These are phyloP conservation scores for Ypsolopha scabrella DNA, from an alignment of 2,888 invertebrate genomes.

Conservation along the genomic window DNA sequence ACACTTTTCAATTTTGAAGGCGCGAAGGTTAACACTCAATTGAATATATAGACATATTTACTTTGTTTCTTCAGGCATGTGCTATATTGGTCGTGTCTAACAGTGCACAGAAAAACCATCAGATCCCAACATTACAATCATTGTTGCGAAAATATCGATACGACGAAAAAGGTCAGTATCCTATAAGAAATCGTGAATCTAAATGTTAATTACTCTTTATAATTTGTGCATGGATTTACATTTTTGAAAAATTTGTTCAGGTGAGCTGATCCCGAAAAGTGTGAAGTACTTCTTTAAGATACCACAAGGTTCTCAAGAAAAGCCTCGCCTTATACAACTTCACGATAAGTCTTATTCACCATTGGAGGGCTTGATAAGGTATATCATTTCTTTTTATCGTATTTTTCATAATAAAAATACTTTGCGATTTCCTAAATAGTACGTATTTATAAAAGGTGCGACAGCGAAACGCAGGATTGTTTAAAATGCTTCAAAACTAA, in stretches of 20 bases:
- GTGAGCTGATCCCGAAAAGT: constrained; percentile 51
- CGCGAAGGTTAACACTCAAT: too few relatives aligned
- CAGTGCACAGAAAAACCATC: constrained; percentile 13
- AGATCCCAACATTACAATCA: constrained; percentile 45
- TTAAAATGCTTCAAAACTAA: too few relatives aligned
- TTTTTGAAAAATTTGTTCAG: constrained; percentile 20
- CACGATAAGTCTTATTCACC: constrained; percentile 53
- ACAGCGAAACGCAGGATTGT: too few relatives aligned
- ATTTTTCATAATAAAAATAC: too few relatives aligned
- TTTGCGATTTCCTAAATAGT: too few relatives aligned
- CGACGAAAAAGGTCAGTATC: constrained; percentile 36
- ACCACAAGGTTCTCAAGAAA: constrained; percentile 30
- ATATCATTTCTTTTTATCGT: constrained; percentile 2
- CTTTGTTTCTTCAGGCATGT: constrained; percentile 37
- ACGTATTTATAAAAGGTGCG: too few relatives aligned
- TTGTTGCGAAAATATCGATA: constrained; percentile 55
- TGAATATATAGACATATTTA: too few relatives aligned
- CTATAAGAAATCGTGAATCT: too few relatives aligned
- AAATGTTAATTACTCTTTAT: background rate
- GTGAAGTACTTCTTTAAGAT: constrained; percentile 54
- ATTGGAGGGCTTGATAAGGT: constrained; percentile 56
- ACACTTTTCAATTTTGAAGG: too few relatives aligned
- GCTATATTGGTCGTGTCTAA: constrained; percentile 49
- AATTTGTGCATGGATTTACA: constrained; percentile 4
- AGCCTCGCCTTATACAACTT: constrained; percentile 41